Base-by-base conservation (phyloP, 2,113 vertebrate species). In the Microcebus murinus region DNA sequence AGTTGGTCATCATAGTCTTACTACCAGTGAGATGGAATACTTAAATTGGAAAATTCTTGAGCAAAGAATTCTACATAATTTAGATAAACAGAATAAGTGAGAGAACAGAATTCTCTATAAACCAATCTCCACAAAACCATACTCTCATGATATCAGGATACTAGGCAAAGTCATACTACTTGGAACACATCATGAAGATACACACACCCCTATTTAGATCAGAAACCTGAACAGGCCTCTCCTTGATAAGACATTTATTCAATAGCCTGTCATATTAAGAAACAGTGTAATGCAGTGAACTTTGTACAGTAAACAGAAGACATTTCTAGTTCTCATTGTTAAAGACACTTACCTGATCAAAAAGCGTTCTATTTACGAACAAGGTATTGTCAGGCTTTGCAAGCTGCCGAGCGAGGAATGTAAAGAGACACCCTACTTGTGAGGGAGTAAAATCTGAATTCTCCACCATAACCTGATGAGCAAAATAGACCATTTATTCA, bases 381-480 rank as follows among this genome's bases (percentile, higher is more conserved):
- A 99, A 98, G 0, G 99, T 99, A 96, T 99, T 99, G 98, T 99
- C 99, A 29, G 99, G 99, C 70, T 99, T 99, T 96, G 99, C 99
- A 0, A 99, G 98, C 98, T 99, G 99, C 39, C 99, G 99, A 29
- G 99, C 99, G 73, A 99, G 98, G 95, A 99, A 99, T 17, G 99
- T 99, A 90, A 99, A 99, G 87, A 99, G 99, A 77, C 99, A 99
- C 31, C 99, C 99, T 57, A 99, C 99, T 98, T 99, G 99, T 5
- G 99, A 99, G 0, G 99, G 99, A 55, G 99, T 99, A 87, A 99
- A 99, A 98, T 99, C 99, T 8, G 99, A 99, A 97, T 99, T 99
- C 98, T 99, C 99, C 97, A 99, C 99, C 99, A 99, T 99, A 25
- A 99, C 99, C 99, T 99, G 95, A 65, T 70, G 45, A 95, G 96